Percentiles rank a stretch among this genome's conserved stretches.
These are phyloP conservation scores for Clupea harengus DNA, from an alignment of 2,113 vertebrate species.

Conservation along the genomic window DNA sequence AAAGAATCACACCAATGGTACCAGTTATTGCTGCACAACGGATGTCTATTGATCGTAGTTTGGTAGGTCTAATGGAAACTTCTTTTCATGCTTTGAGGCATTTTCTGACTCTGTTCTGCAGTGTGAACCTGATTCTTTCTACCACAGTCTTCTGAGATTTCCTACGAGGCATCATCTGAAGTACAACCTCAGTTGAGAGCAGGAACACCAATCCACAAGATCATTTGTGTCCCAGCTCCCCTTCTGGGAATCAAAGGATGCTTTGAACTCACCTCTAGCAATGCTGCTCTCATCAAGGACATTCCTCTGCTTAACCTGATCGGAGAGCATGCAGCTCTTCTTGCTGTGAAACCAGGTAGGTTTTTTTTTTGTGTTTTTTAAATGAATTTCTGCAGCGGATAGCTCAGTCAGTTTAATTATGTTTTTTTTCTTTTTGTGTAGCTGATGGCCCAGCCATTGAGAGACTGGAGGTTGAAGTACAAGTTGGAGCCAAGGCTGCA, in stretches of 20 bases:
- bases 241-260: constrained; percentile 61
- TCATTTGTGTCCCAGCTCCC: constrained; percentile 52
- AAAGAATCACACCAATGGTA: constrained; percentile 67
- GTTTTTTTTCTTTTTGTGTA: constrained; percentile 34
- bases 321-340: constrained; percentile 65
- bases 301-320: constrained; percentile 58
- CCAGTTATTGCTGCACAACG: constrained; percentile 38
- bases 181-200: constrained; percentile 24
- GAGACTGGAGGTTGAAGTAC: constrained; percentile 75
- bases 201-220: constrained; percentile 43
- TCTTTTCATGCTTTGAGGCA: background rate
- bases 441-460: constrained; percentile 67
- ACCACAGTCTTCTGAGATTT: constrained; percentile 56
- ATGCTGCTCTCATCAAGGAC: constrained; percentile 62
- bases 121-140: constrained; percentile 15
- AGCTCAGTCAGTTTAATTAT: too few species aligned
- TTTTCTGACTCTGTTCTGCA: background rate
- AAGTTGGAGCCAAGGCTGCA: constrained; percentile 70
- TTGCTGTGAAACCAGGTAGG: constrained; percentile 70
- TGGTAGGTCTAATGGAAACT: constrained; percentile 41
- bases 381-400: too few species aligned
- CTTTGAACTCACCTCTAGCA: constrained; percentile 57
- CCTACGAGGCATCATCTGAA: constrained; percentile 31
- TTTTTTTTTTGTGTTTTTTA: background rate
- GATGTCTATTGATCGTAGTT: constrained; percentile 40